Conservation (phyloP, 1,140 invertebrate genomes). For the Neodiprion pinetum region DNA sequence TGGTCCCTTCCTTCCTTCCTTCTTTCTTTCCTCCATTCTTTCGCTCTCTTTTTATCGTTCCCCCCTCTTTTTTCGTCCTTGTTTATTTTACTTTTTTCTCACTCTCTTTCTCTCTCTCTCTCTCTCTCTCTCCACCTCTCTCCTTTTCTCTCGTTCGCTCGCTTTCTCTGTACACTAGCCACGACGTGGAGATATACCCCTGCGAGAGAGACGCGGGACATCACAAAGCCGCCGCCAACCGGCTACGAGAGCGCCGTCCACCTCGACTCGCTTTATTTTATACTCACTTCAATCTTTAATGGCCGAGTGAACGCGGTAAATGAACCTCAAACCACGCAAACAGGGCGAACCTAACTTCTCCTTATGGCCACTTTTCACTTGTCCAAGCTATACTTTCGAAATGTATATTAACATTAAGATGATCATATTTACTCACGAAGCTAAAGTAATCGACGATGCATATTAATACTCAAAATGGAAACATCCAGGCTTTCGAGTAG, state of each 20-base stretch:
- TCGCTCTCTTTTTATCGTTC: not conserved
- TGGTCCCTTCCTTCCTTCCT: constrained; percentile 18
- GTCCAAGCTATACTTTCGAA: no score
- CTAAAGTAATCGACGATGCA: no score
- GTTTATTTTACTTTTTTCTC: constrained; percentile 5
- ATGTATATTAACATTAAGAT: no score
- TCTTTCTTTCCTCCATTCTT: constrained; percentile 18
- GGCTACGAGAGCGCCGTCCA: not conserved
- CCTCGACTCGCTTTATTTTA: constrained; percentile 1
- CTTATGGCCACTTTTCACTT: no score
- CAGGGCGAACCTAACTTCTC: no score
- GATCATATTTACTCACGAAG: no score
- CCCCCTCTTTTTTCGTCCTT: not conserved
- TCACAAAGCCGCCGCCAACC: not conserved
- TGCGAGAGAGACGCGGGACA: not conserved
- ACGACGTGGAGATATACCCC: not conserved
- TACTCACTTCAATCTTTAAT: not conserved
- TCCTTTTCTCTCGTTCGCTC: not conserved
- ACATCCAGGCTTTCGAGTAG: no score
- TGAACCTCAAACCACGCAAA: not conserved
- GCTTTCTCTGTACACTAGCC: constrained; percentile 16
- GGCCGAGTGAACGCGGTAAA: constrained; percentile 1
- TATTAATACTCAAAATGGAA: no score
- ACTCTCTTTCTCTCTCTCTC: not conserved
- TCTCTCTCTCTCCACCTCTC: not conserved